Evolutionary conservation across 2,888 invertebrate species (phyloP).

Genomic region (Drosophila atroscutellata): DNA sequence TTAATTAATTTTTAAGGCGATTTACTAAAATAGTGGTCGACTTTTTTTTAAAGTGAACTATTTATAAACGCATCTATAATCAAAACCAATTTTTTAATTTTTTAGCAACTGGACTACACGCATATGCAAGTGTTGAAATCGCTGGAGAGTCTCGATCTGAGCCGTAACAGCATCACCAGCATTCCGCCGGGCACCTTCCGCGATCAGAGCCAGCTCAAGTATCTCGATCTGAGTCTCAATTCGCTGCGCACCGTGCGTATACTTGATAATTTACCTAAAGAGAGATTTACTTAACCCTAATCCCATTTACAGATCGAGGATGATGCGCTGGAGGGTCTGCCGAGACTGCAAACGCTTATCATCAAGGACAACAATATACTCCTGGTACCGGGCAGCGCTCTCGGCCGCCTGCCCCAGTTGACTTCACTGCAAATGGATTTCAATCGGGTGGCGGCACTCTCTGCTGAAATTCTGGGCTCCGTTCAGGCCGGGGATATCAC

Average conservation of each 20-base stretch:
- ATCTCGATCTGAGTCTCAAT: slow-evolving; percentile 93
- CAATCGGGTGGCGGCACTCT: slow-evolving; percentile 94
- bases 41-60: neutral
- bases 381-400: slow-evolving; percentile 92
- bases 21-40: neutral
- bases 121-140: slow-evolving; percentile 89
- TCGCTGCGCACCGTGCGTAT: slow-evolving; percentile 92
- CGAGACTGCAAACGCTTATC: slow-evolving; percentile 90
- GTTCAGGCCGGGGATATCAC: slow-evolving; percentile 89
- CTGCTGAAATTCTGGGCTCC: slow-evolving; percentile 91
- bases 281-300: neutral
- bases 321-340: slow-evolving; percentile 93
- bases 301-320: slow-evolving; percentile 90
- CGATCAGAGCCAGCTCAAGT: slow-evolving; percentile 89
- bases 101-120: slow-evolving; percentile 90
- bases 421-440: slow-evolving; percentile 92
- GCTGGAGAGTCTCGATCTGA: slow-evolving; percentile 92
- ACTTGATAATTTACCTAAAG: neutral
- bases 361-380: slow-evolving; percentile 95
- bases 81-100: slow-evolving; percentile 29
- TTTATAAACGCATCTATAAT: neutral
- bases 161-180: slow-evolving; percentile 93
- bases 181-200: slow-evolving; percentile 93
- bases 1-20: neutral
- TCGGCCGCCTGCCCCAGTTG: slow-evolving; percentile 91